Percentiles rank a stretch among this genome's conserved stretches.
Conservation (phyloP, 2,888 invertebrate genomes). For the Leucania comma region DNA sequence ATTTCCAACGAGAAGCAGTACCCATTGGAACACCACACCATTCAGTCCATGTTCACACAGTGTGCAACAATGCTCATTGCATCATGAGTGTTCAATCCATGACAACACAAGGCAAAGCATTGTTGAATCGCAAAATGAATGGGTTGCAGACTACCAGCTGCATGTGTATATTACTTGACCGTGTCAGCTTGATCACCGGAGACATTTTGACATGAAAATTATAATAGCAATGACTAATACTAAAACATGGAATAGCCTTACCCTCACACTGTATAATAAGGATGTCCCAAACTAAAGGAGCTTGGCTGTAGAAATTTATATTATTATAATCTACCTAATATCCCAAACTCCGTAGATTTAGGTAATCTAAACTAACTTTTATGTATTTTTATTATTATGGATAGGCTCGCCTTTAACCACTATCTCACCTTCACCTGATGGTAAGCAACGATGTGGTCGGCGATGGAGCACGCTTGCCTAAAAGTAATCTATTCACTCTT, state of each 20-base stretch:
- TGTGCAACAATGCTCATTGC: constrained; percentile 4
- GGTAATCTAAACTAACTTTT: too few relatives aligned
- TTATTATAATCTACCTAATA: too few relatives aligned
- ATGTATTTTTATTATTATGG: too few relatives aligned
- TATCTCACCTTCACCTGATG: too few relatives aligned
- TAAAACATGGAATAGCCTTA: constrained; percentile 1
- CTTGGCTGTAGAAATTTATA: background rate
- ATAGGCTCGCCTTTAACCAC: too few relatives aligned
- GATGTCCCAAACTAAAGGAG: constrained; percentile 8
- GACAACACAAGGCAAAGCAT: background rate
- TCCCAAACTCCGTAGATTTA: too few relatives aligned
- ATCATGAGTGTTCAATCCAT: background rate
- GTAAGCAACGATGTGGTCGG: too few relatives aligned
- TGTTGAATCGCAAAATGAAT: background rate
- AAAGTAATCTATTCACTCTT: too few relatives aligned
- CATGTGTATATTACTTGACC: background rate
- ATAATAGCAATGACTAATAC: constrained; percentile 1
- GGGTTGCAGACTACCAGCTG: background rate
- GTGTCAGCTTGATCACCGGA: background rate
- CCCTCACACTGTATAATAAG: background rate
- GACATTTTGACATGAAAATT: constrained; percentile 11
- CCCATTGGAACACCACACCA: background rate
- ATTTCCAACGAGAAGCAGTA: background rate
- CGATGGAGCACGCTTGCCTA: too few relatives aligned
- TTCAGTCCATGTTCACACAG: constrained; percentile 2